These are phyloP conservation scores for Tipula vernalis DNA, from an alignment of 2,888 invertebrate species.

Conservation along the genomic window DNA sequence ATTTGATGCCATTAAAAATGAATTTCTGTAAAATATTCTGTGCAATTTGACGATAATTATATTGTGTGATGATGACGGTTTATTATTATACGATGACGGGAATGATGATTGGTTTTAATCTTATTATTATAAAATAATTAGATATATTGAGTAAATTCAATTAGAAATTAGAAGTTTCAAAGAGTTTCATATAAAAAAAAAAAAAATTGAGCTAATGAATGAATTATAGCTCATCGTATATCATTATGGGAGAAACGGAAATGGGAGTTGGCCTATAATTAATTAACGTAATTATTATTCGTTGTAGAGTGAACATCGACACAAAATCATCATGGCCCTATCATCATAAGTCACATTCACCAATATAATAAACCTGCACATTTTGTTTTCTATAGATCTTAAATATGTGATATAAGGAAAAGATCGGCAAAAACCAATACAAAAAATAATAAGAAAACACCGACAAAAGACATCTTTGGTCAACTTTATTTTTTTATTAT, in stretches of 20 bases:
- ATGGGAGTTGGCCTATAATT: not conserved
- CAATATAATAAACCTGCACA: not conserved
- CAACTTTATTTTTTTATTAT: not conserved
- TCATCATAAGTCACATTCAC: not conserved
- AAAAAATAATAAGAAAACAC: not conserved
- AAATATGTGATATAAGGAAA: not conserved
- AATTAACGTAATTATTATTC: not conserved
- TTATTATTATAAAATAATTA: conserved; percentile 4
- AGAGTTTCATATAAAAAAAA: not conserved
- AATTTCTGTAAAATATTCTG: not conserved
- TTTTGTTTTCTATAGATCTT: not conserved
- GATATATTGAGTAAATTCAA: not conserved
- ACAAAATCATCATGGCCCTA: no score
- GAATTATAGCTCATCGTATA: not conserved
- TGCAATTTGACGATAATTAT: not conserved
- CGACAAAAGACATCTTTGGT: not conserved
- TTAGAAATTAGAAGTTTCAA: not conserved
- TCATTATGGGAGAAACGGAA: not conserved
- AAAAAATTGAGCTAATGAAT: not conserved
- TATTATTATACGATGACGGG: not conserved
- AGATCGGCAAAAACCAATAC: not conserved
- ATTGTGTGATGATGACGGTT: not conserved
- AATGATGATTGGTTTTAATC: not conserved
- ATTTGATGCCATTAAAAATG: not conserved
- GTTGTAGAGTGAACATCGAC: not conserved